These are phyloP conservation scores for Ciconia nigra DNA, from an alignment of 2,797 vertebrate genomes.

Conservation along the genomic window DNA sequence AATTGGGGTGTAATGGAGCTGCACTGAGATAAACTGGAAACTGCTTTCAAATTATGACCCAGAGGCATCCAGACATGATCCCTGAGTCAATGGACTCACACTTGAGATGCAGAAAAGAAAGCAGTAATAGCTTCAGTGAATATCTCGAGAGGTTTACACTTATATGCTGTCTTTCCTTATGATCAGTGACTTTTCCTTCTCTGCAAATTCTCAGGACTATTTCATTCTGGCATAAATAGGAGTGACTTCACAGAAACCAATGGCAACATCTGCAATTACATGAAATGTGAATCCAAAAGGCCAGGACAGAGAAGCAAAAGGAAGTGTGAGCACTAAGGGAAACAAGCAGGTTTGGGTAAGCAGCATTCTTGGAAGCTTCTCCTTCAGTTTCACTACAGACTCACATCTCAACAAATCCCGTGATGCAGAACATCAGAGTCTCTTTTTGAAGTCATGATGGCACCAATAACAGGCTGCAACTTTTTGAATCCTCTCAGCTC, in stretches of 20 bases:
- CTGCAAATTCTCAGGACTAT: neutral
- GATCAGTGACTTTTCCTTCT: neutral
- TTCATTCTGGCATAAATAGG: neutral
- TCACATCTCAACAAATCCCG: neutral
- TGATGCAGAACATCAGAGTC: neutral
- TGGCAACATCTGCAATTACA: neutral
- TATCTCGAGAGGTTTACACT: neutral
- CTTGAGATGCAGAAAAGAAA: neutral
- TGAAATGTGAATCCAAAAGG: neutral
- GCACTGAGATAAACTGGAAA: neutral
- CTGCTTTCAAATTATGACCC: neutral
- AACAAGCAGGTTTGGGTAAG: neutral
- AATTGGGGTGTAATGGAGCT: neutral
- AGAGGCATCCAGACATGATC: neutral
- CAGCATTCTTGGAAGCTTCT: neutral
- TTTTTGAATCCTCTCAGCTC: neutral
- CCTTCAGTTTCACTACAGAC: neutral
- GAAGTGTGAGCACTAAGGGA: neutral
- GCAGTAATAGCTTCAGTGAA: neutral
- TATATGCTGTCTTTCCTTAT: neutral
- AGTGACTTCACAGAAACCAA: slow-evolving; percentile 8
- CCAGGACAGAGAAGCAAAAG: neutral
- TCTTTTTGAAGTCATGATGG: neutral
- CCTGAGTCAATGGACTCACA: neutral
- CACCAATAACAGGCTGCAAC: neutral